Conservation (phyloP, 2,888 invertebrate genomes). For the Tipula vernalis region DNA sequence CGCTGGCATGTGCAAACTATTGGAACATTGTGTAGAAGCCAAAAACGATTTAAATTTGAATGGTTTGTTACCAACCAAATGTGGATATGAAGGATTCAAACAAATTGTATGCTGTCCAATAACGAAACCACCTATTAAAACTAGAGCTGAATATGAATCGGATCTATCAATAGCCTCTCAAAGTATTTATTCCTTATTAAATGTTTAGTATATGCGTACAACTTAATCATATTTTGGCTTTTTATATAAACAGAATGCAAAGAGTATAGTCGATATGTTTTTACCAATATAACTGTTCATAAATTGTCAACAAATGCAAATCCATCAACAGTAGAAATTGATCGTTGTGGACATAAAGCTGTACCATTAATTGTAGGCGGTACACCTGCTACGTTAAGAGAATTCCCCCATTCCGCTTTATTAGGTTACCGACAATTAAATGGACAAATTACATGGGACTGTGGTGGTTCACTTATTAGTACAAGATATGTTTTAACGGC, state of each 20-base stretch:
- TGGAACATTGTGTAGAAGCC: background rate
- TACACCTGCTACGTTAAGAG: slow-evolving; percentile 21
- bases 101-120: background rate
- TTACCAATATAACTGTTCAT: background rate
- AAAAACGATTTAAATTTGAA: background rate
- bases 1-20: background rate
- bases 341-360: background rate
- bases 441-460: slow-evolving; percentile 30
- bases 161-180: background rate
- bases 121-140: background rate
- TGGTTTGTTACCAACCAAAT: background rate
- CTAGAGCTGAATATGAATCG: no score
- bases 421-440: background rate
- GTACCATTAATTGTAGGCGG: slow-evolving; percentile 7
- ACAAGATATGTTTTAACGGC: slow-evolving; percentile 44
- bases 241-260: background rate
- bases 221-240: background rate
- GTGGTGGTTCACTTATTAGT: slow-evolving; percentile 47
- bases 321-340: background rate
- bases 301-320: no score
- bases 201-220: background rate
- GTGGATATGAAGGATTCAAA: background rate
- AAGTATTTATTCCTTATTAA: background rate
- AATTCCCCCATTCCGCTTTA: slow-evolving; percentile 29
- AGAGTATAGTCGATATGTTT: background rate